Evolutionary conservation across 2,888 invertebrate species (phyloP).

Genomic region (Sinotaia quadrata): DNA sequence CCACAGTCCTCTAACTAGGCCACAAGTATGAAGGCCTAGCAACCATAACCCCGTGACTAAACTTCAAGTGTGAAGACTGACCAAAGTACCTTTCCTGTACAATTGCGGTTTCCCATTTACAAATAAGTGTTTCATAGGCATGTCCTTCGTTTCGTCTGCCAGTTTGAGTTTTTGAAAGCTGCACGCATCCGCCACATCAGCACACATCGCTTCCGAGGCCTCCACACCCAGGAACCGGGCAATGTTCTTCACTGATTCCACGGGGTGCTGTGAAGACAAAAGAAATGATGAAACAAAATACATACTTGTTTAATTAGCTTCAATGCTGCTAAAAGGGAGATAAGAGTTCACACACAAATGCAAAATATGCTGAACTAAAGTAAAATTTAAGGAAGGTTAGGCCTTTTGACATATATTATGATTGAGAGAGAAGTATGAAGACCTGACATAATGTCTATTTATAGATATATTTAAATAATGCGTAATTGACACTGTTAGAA

Average conservation of each 20-base stretch:
- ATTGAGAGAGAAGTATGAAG: not conserved
- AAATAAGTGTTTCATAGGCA: not conserved
- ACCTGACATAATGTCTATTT: too few relatives aligned
- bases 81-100: constrained; percentile 29
- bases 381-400: not conserved
- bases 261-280: constrained; percentile 10
- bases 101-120: not conserved
- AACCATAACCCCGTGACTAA: too few relatives aligned
- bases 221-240: constrained; percentile 15
- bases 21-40: too few relatives aligned
- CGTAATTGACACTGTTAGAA: too few relatives aligned
- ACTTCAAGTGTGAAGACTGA: too few relatives aligned
- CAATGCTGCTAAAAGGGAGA: not conserved
- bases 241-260: constrained; percentile 5
- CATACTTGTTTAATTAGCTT: not conserved
- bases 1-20: too few relatives aligned
- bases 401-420: too few relatives aligned
- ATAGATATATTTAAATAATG: too few relatives aligned
- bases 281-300: not conserved
- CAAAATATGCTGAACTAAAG: not conserved
- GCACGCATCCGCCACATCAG: constrained; percentile 21
- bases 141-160: constrained; percentile 3
- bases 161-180: constrained; percentile 19
- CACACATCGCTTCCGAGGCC: constrained; percentile 1
- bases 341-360: too few relatives aligned